Conservation (phyloP, 2,797 vertebrate genomes). For the Cheirogaleus major region DNA sequence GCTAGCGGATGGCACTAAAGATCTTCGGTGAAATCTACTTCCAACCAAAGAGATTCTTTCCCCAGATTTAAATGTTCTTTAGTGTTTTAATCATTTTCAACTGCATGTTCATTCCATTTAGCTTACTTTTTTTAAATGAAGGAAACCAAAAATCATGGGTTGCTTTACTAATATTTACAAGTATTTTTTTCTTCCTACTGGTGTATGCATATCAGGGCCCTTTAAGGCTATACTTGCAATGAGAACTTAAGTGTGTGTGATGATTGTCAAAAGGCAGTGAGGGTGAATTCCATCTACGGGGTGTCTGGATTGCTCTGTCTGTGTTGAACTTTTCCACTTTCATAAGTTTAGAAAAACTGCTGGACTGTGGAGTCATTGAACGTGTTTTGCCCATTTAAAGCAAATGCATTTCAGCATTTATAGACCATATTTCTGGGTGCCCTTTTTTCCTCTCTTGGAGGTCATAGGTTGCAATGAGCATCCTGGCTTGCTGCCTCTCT, state of each 20-base stretch:
- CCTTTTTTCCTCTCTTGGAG: not conserved
- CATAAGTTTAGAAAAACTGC: conserved; percentile 57
- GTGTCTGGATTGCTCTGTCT: conserved; percentile 54
- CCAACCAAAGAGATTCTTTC: not conserved
- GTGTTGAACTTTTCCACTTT: conserved; percentile 70
- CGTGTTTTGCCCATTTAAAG: conserved; percentile 68
- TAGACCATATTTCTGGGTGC: not conserved
- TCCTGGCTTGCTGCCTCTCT: not conserved
- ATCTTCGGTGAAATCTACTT: not conserved
- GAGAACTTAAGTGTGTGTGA: conserved; percentile 53
- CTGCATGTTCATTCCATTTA: not conserved
- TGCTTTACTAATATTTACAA: conserved; percentile 52
- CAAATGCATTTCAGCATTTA: conserved; percentile 23
- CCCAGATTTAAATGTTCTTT: not conserved
- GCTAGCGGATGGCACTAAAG: not conserved
- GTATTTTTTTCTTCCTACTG: not conserved
- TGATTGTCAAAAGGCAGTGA: conserved; percentile 40
- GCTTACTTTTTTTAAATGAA: not conserved
- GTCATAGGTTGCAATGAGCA: not conserved
- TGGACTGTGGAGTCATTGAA: conserved; percentile 5
- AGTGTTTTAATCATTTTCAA: conserved; percentile 5
- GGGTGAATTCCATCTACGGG: conserved; percentile 60
- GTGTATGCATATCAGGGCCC: not conserved
- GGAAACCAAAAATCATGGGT: not conserved
- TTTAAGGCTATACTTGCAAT: conserved; percentile 14